Base-by-base conservation (phyloP, 2,113 vertebrate genomes). In the rabbit (Oryctolagus cuniculus) region DNA sequence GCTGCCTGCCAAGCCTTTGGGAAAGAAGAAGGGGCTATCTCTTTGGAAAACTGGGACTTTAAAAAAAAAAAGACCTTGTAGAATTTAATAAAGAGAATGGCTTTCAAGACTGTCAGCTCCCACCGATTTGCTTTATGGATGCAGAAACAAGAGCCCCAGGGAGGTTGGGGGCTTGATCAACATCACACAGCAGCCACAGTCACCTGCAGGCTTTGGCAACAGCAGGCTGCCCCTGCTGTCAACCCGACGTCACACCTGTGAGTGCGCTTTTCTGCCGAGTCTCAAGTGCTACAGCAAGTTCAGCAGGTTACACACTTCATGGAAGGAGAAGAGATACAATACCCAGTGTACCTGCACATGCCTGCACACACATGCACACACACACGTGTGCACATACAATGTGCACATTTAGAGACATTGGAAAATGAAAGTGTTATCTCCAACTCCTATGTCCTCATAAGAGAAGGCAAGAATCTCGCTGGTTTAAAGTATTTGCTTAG, bases 291-390 rank as follows among this genome's bases (percentile, higher is more conserved):
- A 4, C 10, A 67, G 69, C 7, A 49, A 81, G 69, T 38, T 19
- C 19, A 78, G 10, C 7, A 55, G 24, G 29, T 93, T 44, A 29
- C 1, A 72, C 61, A 49, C 44, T 51, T 89, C 5, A 0, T 12
- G 25, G 38, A 29, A 8, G 22, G 63, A 82, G 51, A n/a, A 74
- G 17, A 81, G n/a, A 63, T 61, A 49, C 4, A 53, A 10, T 29
- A 38, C 36, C 4, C 25, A 19, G 38, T n/a, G 27, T 27, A 27
- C 24, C 16, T 0, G 3, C 29, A 16, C 70, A 38, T 38, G 13
- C n/a, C 72, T 49, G 25, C 58, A 73, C 16, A 1, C 0, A 5
- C n/a, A n/a, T n/a, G n/a, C 0, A 1, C 11, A 22, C 3, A 4
- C 1, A 25, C 21, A 31, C 10, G 0, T 5, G 0, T 17, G 12